phyloP scores from a whole-genome alignment of 1,140 invertebrate species.

The Orius laevigatus region DNA sequence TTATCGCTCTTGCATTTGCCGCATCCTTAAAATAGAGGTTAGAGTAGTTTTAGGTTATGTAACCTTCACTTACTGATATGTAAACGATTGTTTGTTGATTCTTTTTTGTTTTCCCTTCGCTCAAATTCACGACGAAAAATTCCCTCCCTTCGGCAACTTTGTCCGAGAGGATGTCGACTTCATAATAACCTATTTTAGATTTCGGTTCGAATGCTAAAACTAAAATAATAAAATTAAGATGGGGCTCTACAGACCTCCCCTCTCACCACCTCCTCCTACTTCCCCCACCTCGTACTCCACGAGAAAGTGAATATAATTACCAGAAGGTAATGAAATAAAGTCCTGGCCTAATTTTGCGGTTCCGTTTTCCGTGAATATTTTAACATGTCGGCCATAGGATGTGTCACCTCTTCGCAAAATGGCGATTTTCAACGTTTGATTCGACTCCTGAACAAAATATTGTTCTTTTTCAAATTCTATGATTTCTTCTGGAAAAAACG shows the following conservation, averaged over 20 bases:
- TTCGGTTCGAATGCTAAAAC: constrained; percentile 3
- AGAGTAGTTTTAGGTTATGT: neutral
- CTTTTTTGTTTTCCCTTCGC: neutral
- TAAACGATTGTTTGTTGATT: constrained; percentile 4
- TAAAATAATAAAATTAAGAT: neutral
- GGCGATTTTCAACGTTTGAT: neutral
- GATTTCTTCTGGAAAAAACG: constrained; percentile 5
- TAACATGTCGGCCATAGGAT: neutral
- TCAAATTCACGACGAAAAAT: constrained; percentile 7
- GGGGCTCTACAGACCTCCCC: neutral
- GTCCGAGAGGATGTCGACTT: constrained; percentile 8
- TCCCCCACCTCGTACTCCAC: too few relatives aligned
- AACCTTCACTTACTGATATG: constrained; percentile 13
- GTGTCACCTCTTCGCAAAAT: constrained; percentile 4
- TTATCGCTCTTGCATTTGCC: neutral
- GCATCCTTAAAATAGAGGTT: constrained; percentile 5
- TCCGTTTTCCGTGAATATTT: constrained; percentile 3
- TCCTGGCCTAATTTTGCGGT: constrained; percentile 5
- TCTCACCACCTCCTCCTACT: too few relatives aligned
- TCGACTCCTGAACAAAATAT: constrained; percentile 9
- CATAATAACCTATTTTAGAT: neutral
- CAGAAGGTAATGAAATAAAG: constrained; percentile 1
- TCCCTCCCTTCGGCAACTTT: constrained; percentile 5
- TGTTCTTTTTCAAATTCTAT: constrained; percentile 2
- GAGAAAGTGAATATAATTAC: neutral